Evolutionary conservation across 2,113 vertebrate genomes (phyloP).

Genomic region (Leucoraja erinaceus): DNA sequence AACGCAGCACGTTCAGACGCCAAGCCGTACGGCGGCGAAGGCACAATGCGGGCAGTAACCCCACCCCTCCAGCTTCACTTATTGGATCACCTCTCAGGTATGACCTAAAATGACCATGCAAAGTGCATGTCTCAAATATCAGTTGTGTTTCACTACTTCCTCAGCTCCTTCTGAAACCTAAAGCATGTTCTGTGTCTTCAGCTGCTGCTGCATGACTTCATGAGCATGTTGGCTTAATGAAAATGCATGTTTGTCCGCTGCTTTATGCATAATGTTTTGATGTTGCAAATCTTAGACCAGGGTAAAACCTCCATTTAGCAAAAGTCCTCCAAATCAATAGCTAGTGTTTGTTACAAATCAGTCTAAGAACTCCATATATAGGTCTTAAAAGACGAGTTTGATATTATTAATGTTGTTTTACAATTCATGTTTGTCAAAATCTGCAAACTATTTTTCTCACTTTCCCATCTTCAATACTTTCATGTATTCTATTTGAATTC

Average conservation of each 20-base stretch:
- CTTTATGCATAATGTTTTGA: slow-evolving; percentile 46
- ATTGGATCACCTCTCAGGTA: slow-evolving; percentile 99
- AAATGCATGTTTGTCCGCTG: slow-evolving; percentile 52
- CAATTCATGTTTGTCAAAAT: slow-evolving; percentile 9
- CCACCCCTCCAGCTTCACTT: slow-evolving; percentile 91
- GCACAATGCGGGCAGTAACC: slow-evolving; percentile 98
- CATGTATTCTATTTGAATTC: neutral
- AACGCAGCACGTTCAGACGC: slow-evolving; percentile 97
- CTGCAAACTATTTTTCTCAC: neutral
- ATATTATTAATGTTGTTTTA: neutral
- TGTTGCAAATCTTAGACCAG: slow-evolving; percentile 42
- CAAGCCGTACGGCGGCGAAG: slow-evolving; percentile 89
- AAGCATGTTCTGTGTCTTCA: slow-evolving; percentile 5
- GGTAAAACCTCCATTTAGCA: slow-evolving; percentile 39
- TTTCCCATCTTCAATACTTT: neutral
- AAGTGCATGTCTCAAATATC: slow-evolving; percentile 56
- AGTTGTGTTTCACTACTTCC: slow-evolving; percentile 42
- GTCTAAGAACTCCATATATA: neutral
- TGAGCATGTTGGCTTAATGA: slow-evolving; percentile 56
- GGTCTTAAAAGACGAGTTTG: neutral
- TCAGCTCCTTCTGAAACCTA: slow-evolving; percentile 46
- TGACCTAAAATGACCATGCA: slow-evolving; percentile 60
- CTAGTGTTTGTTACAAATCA: neutral
- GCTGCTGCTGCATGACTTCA: slow-evolving; percentile 63
- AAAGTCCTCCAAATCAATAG: slow-evolving; percentile 32